Conservation (phyloP, 2,113 vertebrate species). For the Pygoscelis antarcticus region DNA sequence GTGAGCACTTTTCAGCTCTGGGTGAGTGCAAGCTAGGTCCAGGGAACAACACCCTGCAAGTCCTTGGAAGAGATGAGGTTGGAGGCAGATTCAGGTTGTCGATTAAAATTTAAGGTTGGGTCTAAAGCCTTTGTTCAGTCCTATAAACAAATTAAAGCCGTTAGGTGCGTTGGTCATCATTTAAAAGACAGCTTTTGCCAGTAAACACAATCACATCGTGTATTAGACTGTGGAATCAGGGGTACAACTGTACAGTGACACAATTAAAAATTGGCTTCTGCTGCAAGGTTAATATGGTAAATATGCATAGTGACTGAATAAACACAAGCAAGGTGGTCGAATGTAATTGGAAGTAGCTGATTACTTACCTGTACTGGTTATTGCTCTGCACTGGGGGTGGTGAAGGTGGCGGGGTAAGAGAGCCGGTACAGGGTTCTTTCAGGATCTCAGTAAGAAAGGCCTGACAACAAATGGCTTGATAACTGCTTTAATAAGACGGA, state of each 20-base stretch:
- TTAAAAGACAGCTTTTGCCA: not conserved
- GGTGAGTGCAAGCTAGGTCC: not conserved
- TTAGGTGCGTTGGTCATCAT: not conserved
- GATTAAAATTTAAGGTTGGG: conserved; percentile 25
- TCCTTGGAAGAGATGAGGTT: not conserved
- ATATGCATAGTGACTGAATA: not conserved
- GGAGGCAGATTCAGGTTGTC: not conserved
- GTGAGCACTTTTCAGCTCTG: not conserved
- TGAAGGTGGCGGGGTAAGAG: not conserved
- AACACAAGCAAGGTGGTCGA: not conserved
- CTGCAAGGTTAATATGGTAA: not conserved
- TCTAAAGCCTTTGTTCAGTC: not conserved
- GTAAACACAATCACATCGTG: not conserved
- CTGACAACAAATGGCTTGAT: not conserved
- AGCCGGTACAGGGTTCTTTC: fast-evolving
- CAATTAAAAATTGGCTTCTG: not conserved
- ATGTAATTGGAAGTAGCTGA: not conserved
- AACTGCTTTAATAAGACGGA: not conserved
- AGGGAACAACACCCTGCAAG: not conserved
- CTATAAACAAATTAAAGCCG: conserved; percentile 9
- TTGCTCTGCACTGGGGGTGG: not conserved
- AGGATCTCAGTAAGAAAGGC: not conserved
- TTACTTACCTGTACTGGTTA: not conserved
- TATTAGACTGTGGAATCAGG: not conserved
- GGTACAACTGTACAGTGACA: not conserved